Conservation (phyloP, 2,113 vertebrate species). For the Rhombomys opimus region DNA sequence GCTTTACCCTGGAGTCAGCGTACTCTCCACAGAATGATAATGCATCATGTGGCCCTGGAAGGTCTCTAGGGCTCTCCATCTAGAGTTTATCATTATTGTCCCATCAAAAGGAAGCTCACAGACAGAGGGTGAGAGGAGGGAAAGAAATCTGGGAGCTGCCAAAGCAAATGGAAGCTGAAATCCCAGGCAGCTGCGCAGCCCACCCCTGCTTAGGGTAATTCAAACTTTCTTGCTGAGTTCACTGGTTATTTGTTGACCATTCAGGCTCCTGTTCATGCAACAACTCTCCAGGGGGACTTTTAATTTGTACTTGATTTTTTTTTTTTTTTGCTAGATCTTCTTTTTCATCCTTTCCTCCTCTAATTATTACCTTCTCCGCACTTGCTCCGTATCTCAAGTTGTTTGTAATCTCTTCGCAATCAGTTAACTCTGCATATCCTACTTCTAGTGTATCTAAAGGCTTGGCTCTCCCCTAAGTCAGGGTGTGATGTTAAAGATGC, state of each 20-base stretch:
- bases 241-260: constrained; percentile 38
- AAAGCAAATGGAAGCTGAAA: not conserved
- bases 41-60: not conserved
- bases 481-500: not conserved
- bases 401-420: constrained; percentile 54
- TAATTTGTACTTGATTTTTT: constrained; percentile 33
- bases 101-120: not conserved
- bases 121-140: not conserved
- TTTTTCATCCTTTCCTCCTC: not conserved
- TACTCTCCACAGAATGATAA: not conserved
- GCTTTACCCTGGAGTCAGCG: constrained; percentile 11
- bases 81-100: not conserved
- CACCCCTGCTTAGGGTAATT: constrained; percentile 38
- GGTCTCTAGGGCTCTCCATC: not conserved
- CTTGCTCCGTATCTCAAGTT: not conserved
- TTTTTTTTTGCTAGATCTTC: constrained; percentile 44
- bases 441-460: not conserved
- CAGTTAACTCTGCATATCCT: not conserved
- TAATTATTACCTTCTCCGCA: not conserved
- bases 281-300: constrained; percentile 51
- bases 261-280: constrained; percentile 27
- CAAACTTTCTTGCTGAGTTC: constrained; percentile 55
- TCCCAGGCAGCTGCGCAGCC: not conserved
- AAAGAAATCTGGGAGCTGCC: not conserved
- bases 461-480: not conserved